phyloP scores from a whole-genome alignment of 2,797 vertebrate species.

The Coregonus ussuriensis region DNA sequence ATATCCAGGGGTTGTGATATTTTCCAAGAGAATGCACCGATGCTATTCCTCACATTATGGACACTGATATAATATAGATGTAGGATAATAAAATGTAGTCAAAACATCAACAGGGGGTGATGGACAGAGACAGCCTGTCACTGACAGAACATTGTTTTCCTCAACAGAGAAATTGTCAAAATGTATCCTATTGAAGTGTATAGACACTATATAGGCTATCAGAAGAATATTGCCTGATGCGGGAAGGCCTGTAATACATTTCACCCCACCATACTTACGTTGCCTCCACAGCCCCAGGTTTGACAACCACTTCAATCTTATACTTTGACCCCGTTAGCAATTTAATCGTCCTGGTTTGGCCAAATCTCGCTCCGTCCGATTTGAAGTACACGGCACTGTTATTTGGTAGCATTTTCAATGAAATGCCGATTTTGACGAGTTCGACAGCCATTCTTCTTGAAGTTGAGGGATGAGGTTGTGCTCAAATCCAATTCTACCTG shows the following conservation, averaged over 20 bases:
- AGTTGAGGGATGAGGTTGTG: constrained; percentile 27
- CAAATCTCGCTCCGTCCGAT: constrained; percentile 92
- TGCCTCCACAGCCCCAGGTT: constrained; percentile 87
- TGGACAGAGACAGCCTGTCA: too few species aligned
- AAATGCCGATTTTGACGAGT: constrained; percentile 87
- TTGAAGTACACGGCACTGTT: constrained; percentile 92
- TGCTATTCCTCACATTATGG: too few species aligned
- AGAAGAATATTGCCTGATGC: background rate
- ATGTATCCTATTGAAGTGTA: background rate
- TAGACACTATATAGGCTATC: too few species aligned
- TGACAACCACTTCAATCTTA: constrained; percentile 88
- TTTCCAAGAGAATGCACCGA: too few species aligned
- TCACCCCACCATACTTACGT: constrained; percentile 78
- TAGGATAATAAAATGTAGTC: too few species aligned
- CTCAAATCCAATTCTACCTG: background rate
- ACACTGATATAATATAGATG: too few species aligned
- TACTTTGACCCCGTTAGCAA: constrained; percentile 95
- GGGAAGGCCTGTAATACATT: background rate
- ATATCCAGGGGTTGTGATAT: too few species aligned
- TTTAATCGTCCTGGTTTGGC: constrained; percentile 95
- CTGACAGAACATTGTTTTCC: too few species aligned
- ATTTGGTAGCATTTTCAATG: constrained; percentile 90
- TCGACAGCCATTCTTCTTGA: constrained; percentile 81
- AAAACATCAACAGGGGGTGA: too few species aligned
- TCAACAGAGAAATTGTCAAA: too few species aligned